Conservation (phyloP, 2,113 vertebrate species). For the Perca schrenkii region DNA sequence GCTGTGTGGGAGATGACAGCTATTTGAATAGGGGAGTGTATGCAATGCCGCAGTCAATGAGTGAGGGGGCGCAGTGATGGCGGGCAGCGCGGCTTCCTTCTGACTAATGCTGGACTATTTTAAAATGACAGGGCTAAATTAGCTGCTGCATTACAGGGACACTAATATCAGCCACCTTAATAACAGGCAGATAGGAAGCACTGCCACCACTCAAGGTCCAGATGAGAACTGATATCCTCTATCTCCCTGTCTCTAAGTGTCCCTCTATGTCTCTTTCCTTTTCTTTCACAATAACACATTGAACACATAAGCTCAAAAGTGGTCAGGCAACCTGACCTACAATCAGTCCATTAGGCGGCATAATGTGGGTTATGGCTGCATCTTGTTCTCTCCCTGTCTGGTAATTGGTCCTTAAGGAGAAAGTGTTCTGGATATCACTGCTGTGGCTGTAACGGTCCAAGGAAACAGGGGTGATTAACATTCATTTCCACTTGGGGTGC, state of each 20-base stretch:
- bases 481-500: slow-evolving; percentile 79
- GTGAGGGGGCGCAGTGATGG: slow-evolving; percentile 69
- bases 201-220: slow-evolving; percentile 54
- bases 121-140: slow-evolving; percentile 80
- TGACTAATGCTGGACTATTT: slow-evolving; percentile 81
- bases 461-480: slow-evolving; percentile 69
- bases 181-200: slow-evolving; percentile 61
- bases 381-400: slow-evolving; percentile 70
- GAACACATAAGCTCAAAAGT: slow-evolving; percentile 49
- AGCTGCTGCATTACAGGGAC: slow-evolving; percentile 63
- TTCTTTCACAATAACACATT: slow-evolving; percentile 44
- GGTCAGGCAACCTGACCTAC: slow-evolving; percentile 63
- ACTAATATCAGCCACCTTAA: slow-evolving; percentile 54
- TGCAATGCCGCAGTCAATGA: slow-evolving; percentile 71
- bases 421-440: slow-evolving; percentile 60
- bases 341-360: slow-evolving; percentile 71
- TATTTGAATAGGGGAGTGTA: slow-evolving; percentile 80
- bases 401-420: slow-evolving; percentile 80
- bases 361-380: slow-evolving; percentile 64
- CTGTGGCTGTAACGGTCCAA: slow-evolving; percentile 56
- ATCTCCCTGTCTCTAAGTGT: slow-evolving; percentile 25
- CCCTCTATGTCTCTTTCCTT: not conserved
- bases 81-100: slow-evolving; percentile 61
- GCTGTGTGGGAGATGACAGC: slow-evolving; percentile 81
- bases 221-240: slow-evolving; percentile 61